Evolutionary conservation across 2,797 vertebrate species (phyloP).

Genomic region (Menidia menidia): DNA sequence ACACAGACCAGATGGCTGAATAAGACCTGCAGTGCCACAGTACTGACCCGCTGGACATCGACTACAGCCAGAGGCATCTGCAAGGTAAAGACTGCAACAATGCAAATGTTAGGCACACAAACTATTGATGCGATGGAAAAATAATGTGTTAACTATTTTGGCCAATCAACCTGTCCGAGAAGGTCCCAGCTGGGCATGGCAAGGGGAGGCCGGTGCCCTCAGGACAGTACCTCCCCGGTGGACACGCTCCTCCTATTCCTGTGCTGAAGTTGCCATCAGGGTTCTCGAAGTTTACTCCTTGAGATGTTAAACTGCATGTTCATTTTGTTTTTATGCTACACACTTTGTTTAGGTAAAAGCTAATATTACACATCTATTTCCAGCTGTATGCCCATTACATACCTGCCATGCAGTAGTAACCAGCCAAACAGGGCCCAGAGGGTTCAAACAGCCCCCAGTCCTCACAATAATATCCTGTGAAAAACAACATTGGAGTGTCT

Average conservation of each 20-base stretch:
- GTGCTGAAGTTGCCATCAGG: constrained; percentile 83
- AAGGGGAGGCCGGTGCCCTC: constrained; percentile 84
- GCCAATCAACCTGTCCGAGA: constrained; percentile 85
- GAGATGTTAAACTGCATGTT: constrained; percentile 34
- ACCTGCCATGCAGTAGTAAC: constrained; percentile 89
- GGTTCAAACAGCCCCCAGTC: constrained; percentile 87
- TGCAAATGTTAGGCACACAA: constrained; percentile 18
- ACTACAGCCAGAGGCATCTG: constrained; percentile 80
- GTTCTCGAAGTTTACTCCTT: constrained; percentile 88
- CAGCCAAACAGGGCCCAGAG: constrained; percentile 85
- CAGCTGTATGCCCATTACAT: constrained; percentile 11
- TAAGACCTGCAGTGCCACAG: constrained; percentile 85
- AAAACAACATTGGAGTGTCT: constrained; percentile 37
- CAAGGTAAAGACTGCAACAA: constrained; percentile 80
- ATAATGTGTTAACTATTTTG: neutral
- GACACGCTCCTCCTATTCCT: constrained; percentile 89
- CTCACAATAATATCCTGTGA: constrained; percentile 87
- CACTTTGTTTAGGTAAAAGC: neutral
- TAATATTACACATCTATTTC: neutral
- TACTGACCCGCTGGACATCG: constrained; percentile 86
- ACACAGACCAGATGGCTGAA: constrained; percentile 87
- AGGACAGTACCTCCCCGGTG: constrained; percentile 89
- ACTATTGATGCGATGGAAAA: constrained; percentile 12
- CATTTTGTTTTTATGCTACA: neutral
- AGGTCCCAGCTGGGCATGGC: constrained; percentile 89